Conservation (phyloP, 2,797 vertebrate species). For the Haliaeetus vocifer region DNA sequence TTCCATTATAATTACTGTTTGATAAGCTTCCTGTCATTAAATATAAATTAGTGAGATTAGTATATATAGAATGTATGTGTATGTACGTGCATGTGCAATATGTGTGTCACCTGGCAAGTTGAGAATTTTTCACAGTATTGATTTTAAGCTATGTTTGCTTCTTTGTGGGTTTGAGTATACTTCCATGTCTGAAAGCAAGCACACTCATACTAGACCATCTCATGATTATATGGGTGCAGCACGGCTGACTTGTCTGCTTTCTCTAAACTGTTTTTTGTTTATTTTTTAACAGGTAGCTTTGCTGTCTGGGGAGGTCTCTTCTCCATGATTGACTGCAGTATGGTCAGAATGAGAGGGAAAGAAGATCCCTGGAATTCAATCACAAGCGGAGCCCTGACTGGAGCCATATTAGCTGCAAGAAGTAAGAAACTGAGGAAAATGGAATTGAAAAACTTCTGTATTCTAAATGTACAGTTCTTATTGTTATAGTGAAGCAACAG, state of each 20-base stretch:
- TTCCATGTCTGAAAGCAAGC: neutral
- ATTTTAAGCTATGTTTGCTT: neutral
- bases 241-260: neutral
- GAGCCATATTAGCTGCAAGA: conserved; percentile 95
- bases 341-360: conserved; percentile 92
- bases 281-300: conserved; percentile 84
- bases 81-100: too few species aligned
- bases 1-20: neutral
- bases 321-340: conserved; percentile 96
- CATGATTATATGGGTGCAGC: neutral
- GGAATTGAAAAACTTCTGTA: neutral
- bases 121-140: neutral
- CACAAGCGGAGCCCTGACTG: conserved; percentile 94
- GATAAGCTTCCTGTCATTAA: neutral
- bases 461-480: neutral
- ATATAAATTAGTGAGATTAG: neutral
- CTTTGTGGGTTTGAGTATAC: neutral
- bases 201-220: neutral
- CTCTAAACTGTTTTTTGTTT: neutral
- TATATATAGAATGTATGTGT: too few species aligned
- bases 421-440: conserved; percentile 79
- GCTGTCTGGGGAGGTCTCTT: conserved; percentile 97
- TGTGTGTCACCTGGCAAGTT: neutral
- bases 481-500: neutral
- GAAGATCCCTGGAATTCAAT: conserved; percentile 99